Evolutionary conservation across 2,888 invertebrate species (phyloP), one percentile per base, ranked within the genome.

Genomic region (Drosophila leonis): DNA sequence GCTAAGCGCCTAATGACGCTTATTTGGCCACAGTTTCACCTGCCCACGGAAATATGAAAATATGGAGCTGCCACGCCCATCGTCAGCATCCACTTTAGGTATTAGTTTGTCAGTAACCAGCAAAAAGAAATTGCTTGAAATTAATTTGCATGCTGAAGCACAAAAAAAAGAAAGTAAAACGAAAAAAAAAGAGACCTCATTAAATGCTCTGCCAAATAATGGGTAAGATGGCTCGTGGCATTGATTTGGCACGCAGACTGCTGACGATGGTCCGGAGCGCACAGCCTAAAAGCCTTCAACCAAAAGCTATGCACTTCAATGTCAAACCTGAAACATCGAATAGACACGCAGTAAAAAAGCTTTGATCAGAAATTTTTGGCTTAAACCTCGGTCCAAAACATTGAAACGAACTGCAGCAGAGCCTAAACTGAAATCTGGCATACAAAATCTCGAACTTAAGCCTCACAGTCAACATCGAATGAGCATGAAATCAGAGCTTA

Each of bases 1-100:
- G 87, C 78, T 72, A 80, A 84, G 72, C 83, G 76, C 81, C 63
- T 88, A 88, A 84, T 86, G 87, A 80, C 80, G 89, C 84, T 84
- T 88, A 88, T 84, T 88, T 81, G 72, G 70, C 65, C 65, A 56
- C 68, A 78, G 70, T 44, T 44, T 42, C 68, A 61, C 49, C 60
- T 65, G 60, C 54, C 55, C 20, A 57, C 54, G 39, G n/a, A 42
- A 64, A 68, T 65, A 69, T 60, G 46, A 55, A 48, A 37, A 59
- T 29, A 39, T 56, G 52, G 15, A 41, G 51, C 60, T 27, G 56
- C 27, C 57, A 51, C 60, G 42, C 48, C 42, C 51, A 33, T 24
- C 68, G 48, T 44, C 62, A 24, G 27, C 37, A 52, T 71, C 55
- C 62, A 65, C 64, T 65, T 66, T 20, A 33, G 56, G 65, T 72